These are phyloP conservation scores for Acrocephalus kingi DNA, from an alignment of 2,113 vertebrate species.

Conservation along the genomic window DNA sequence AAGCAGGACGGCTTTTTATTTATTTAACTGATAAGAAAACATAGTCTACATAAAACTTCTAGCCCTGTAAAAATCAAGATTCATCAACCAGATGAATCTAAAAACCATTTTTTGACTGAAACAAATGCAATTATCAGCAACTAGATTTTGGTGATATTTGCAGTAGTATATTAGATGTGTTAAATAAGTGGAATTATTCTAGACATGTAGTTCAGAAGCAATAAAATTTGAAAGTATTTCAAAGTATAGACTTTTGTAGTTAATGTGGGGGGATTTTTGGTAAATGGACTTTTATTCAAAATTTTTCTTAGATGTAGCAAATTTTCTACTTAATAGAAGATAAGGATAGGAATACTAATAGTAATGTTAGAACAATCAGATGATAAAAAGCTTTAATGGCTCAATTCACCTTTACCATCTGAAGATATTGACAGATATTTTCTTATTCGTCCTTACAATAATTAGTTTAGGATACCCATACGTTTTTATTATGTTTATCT, in stretches of 20 bases:
- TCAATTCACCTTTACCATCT: background rate
- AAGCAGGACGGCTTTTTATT: background rate
- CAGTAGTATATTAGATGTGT: background rate
- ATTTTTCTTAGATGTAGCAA: background rate
- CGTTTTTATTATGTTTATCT: background rate
- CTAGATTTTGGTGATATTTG: background rate
- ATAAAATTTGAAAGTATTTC: background rate
- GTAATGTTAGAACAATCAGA: background rate
- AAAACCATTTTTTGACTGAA: background rate
- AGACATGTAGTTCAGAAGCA: background rate
- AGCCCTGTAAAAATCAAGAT: background rate
- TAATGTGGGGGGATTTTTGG: background rate
- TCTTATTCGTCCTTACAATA: background rate
- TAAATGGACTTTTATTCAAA: background rate
- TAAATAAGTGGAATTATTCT: background rate
- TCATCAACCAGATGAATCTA: background rate
- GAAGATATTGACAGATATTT: background rate
- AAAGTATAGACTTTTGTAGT: background rate
- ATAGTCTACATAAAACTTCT: background rate
- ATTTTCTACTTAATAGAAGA: background rate
- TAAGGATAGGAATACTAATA: background rate
- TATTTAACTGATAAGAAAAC: background rate
- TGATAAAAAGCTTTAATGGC: background rate
- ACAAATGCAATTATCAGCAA: background rate
- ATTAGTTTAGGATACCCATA: background rate